phyloP scores from a whole-genome alignment of 2,888 invertebrate species.

The Ametastegia equiseti region DNA sequence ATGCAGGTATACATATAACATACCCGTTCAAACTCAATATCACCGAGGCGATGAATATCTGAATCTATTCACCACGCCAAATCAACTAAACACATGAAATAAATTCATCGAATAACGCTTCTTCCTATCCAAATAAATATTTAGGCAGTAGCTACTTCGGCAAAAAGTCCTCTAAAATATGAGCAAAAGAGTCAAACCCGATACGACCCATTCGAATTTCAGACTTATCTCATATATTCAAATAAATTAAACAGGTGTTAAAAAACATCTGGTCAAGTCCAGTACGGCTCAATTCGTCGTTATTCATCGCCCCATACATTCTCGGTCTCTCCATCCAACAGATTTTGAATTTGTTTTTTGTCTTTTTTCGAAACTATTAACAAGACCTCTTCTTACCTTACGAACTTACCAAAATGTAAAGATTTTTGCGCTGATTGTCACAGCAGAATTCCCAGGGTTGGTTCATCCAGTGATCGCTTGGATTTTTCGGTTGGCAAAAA shows the following conservation, averaged over 20 bases:
- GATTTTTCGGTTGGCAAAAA: too few species aligned
- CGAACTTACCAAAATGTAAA: not conserved
- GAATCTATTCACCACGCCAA: not conserved
- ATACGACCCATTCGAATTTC: not conserved
- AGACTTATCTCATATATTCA: not conserved
- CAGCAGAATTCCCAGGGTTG: too few species aligned
- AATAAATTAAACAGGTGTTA: conserved; percentile 21
- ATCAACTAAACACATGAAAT: not conserved
- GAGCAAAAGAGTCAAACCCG: not conserved
- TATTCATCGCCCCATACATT: not conserved
- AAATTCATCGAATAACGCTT: not conserved
- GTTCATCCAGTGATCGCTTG: too few species aligned
- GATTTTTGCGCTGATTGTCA: too few species aligned
- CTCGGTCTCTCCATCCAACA: not conserved
- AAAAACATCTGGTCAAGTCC: not conserved
- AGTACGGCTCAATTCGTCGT: conserved; percentile 10
- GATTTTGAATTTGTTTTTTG: not conserved
- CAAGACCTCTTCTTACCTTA: not conserved
- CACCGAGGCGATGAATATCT: not conserved
- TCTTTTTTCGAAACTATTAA: not conserved
- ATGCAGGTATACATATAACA: not conserved
- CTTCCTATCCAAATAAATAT: not conserved
- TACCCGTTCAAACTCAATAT: not conserved
- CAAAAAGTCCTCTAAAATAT: not conserved
- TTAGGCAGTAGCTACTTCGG: not conserved